A percentile compares a stretch with the other conserved stretches of the same genome.
Conservation (phyloP, 2,113 vertebrate species). For the Hydrolagus affinis region DNA sequence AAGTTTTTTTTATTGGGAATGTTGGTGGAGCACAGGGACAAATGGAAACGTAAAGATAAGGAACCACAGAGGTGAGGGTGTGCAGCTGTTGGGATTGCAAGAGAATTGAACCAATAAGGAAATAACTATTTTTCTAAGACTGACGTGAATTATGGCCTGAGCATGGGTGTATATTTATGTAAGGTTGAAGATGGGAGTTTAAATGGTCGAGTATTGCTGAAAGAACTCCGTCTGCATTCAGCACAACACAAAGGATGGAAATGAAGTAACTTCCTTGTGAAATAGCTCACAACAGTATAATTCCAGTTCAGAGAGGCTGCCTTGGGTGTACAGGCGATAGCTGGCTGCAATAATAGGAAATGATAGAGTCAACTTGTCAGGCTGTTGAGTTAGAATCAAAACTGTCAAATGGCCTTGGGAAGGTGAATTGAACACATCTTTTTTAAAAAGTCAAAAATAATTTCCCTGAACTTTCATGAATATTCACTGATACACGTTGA, state of each 20-base stretch:
- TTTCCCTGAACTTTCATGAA: slow-evolving; percentile 54
- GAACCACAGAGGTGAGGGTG: slow-evolving; percentile 70
- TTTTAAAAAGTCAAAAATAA: slow-evolving; percentile 42
- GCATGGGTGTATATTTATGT: slow-evolving; percentile 94
- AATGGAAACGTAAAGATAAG: slow-evolving; percentile 77
- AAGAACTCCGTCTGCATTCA: slow-evolving; percentile 92
- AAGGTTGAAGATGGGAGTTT: slow-evolving; percentile 81
- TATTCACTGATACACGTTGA: slow-evolving; percentile 43
- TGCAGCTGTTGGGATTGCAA: slow-evolving; percentile 74
- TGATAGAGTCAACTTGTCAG: slow-evolving; percentile 68
- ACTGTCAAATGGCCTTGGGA: slow-evolving; percentile 55
- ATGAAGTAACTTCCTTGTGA: slow-evolving; percentile 97
- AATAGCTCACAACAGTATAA: slow-evolving; percentile 95
- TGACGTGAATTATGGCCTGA: slow-evolving; percentile 75
- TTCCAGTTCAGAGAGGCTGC: slow-evolving; percentile 71
- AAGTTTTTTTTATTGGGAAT: slow-evolving; percentile 28
- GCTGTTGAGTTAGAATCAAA: slow-evolving; percentile 58
- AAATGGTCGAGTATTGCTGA: slow-evolving; percentile 92
- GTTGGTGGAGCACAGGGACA: slow-evolving; percentile 49
- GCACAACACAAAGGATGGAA: slow-evolving; percentile 96
- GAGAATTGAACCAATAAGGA: slow-evolving; percentile 94
- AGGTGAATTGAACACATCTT: slow-evolving; percentile 53
- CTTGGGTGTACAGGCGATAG: slow-evolving; percentile 38
- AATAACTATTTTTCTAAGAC: slow-evolving; percentile 92
- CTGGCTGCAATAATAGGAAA: slow-evolving; percentile 75